Base-by-base conservation (phyloP, 1,140 invertebrate species). In the Subanguina moxae region DNA sequence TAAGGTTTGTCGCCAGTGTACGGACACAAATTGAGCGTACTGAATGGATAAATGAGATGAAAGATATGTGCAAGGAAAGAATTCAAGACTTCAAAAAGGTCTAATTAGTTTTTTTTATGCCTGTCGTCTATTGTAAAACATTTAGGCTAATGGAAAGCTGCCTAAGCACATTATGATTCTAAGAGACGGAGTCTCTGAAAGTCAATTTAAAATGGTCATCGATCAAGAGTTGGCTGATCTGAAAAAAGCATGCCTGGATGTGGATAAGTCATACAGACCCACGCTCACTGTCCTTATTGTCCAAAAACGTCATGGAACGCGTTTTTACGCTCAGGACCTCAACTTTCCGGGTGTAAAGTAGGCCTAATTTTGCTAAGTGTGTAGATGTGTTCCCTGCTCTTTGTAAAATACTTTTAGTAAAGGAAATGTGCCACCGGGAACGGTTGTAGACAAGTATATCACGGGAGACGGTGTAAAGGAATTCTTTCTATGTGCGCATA, bases 121-220 rank as follows among this genome's bases (percentile, higher is more conserved):
- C 17, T 5, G 3, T 7, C 1, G 23, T 38, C 32, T 38, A 38
- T 38, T 38, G 32, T 38, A 11, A 38, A 11, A 5, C 17, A 21
- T 52, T 19, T 52, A 52, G 48, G 48, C 48, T 5, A 52, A 52
- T 52, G 48, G 48, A 3, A 19, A 21, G 48, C 17, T 5, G 1
- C 63, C 63, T 11, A n/a, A 38, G 25, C 32, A 65, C 25, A 65
- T 65, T 3, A 83, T 90, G 32, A 88, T 90, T 62, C 92, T 89
- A 80, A 85, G 91, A 11, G 91, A 93, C 80, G 92, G 91, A 1
- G 91, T 94, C 0, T 90, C 89, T 1, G 91, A 93, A 76, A 90
- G 90, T 0, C 90, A 93, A 74, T 92, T 93, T 80, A 75, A 62
- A 27, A 68, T 71, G 8, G 70, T 73, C 8, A 64, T 62, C n/a